phyloP scores from a whole-genome alignment of 2,797 vertebrate species.

The Xenopus petersii region DNA sequence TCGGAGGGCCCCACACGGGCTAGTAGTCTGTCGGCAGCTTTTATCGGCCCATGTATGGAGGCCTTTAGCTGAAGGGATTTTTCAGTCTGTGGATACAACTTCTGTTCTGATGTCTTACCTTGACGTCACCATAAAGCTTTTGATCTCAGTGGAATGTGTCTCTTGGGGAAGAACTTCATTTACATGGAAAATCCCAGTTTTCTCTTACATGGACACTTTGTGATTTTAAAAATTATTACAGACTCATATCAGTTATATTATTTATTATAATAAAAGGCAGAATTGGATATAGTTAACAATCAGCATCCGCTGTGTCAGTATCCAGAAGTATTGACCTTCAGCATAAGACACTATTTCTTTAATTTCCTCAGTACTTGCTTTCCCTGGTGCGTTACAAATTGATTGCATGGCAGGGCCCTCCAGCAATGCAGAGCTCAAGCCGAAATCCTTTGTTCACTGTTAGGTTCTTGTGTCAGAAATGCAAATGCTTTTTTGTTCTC shows the following conservation, averaged over 20 bases:
- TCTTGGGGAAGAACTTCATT: constrained; percentile 25
- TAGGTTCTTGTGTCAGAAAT: constrained; percentile 6
- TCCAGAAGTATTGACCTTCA: constrained; percentile 37
- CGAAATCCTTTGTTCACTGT: constrained; percentile 5
- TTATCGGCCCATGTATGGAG: too few relatives aligned
- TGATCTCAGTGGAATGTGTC: constrained; percentile 41
- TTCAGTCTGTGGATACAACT: constrained; percentile 30
- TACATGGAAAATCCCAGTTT: constrained; percentile 19
- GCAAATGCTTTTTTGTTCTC: background rate
- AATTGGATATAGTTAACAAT: constrained; percentile 22
- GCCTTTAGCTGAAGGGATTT: constrained; percentile 38
- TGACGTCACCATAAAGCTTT: constrained; percentile 45
- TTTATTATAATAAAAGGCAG: constrained; percentile 9
- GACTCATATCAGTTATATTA: background rate
- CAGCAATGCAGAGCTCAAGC: constrained; percentile 23
- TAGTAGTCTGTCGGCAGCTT: too few relatives aligned
- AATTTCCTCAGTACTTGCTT: constrained; percentile 38
- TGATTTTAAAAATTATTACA: constrained; percentile 28
- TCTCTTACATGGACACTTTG: constrained; percentile 22
- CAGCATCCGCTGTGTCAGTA: constrained; percentile 1
- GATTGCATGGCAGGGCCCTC: constrained; percentile 23
- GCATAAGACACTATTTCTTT: constrained; percentile 31
- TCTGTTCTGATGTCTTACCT: constrained; percentile 46
- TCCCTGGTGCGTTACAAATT: constrained; percentile 9
- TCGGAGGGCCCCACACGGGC: too few relatives aligned